Evolutionary conservation across 2,888 invertebrate genomes (phyloP).

Genomic region (Pterostichus madidus): DNA sequence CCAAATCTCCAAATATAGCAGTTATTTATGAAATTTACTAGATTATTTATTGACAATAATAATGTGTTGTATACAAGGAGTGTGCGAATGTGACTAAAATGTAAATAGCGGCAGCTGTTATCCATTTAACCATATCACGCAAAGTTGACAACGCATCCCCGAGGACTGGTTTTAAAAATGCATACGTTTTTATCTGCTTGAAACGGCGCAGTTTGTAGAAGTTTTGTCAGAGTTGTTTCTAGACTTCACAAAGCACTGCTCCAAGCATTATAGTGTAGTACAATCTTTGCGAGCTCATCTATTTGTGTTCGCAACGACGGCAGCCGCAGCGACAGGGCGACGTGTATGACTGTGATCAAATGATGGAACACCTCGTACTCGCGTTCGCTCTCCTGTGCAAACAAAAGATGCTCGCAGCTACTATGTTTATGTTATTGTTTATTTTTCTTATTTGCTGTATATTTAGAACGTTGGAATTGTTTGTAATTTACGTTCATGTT

Average conservation of each 20-base stretch:
- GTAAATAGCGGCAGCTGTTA: constrained; percentile 38
- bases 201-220: constrained; percentile 23
- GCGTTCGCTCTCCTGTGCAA: too few species aligned
- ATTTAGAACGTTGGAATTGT: too few species aligned
- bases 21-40: too few species aligned
- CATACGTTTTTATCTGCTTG: constrained; percentile 55
- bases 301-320: constrained; percentile 20
- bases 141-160: constrained; percentile 33
- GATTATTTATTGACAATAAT: too few species aligned
- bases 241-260: constrained; percentile 34
- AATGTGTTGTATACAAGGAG: constrained; percentile 17
- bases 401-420: too few species aligned
- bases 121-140: constrained; percentile 54
- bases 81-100: constrained; percentile 6
- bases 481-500: too few species aligned
- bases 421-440: too few species aligned
- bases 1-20: too few species aligned
- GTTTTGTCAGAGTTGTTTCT: constrained; percentile 24
- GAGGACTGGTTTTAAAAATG: constrained; percentile 53
- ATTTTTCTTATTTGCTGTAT: too few species aligned
- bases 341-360: constrained; percentile 13
- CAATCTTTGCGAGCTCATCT: constrained; percentile 17
- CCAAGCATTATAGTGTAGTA: constrained; percentile 5
- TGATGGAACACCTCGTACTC: constrained; percentile 23
- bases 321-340: neutral